phyloP scores from a whole-genome alignment of 2,797 vertebrate genomes.

The Gymnothorax javanicus region DNA sequence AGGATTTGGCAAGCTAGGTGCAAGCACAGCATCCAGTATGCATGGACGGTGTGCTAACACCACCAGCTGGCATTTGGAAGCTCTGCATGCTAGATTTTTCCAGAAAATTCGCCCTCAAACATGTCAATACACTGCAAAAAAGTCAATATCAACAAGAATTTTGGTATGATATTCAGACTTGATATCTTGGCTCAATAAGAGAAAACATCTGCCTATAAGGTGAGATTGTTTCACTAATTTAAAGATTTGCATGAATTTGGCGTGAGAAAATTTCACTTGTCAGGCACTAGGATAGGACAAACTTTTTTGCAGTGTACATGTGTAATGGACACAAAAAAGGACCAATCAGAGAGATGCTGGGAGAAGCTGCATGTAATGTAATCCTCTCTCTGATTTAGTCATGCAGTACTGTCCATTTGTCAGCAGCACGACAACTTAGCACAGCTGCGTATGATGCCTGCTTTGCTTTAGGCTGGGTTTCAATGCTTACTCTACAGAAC shows the following conservation, averaged over 20 bases:
- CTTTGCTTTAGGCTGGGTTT: conserved; percentile 70
- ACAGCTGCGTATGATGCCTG: conserved; percentile 60
- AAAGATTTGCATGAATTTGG: too few species aligned
- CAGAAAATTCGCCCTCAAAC: neutral
- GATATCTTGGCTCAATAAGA: too few species aligned
- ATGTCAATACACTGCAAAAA: neutral
- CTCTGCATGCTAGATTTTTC: neutral
- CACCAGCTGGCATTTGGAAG: neutral
- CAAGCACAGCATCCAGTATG: neutral
- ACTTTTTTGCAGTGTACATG: too few species aligned
- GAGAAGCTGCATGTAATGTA: neutral
- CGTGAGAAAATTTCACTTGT: too few species aligned
- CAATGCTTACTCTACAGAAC: conserved; percentile 77
- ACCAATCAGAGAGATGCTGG: neutral
- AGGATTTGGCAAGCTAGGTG: neutral
- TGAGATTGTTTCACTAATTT: too few species aligned
- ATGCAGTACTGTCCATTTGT: neutral
- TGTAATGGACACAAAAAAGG: neutral
- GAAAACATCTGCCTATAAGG: too few species aligned
- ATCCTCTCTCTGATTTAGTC: neutral
- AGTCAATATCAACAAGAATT: too few species aligned
- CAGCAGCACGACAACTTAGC: conserved; percentile 23
- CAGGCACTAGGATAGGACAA: too few species aligned
- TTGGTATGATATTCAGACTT: too few species aligned
- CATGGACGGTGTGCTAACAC: neutral